Evolutionary conservation across 1,140 invertebrate genomes (phyloP).

Genomic region (Leptopilina clavipes): DNA sequence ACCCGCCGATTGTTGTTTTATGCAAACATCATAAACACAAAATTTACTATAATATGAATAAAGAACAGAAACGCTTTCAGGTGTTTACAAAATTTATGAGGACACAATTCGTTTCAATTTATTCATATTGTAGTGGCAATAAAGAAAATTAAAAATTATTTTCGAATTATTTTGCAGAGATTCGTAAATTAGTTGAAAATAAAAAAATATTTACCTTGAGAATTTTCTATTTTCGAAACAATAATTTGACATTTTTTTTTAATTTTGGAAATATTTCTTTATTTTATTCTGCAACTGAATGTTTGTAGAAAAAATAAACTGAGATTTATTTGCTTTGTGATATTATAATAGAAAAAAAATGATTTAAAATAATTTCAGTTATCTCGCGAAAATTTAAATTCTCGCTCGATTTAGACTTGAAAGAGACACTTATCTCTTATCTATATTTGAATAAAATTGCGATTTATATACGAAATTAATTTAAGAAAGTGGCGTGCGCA

Average conservation of each 20-base stretch:
- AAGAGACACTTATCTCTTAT: constrained; percentile 7
- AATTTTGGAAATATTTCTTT: too few relatives aligned
- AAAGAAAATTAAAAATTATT: not conserved
- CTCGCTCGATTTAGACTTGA: not conserved
- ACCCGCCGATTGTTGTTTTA: not conserved
- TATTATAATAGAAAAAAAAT: too few relatives aligned
- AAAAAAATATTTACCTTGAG: too few relatives aligned
- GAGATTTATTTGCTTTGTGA: too few relatives aligned
- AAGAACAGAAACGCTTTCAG: constrained; percentile 11
- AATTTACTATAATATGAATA: not conserved
- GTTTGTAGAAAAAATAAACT: too few relatives aligned
- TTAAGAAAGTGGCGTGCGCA: not conserved
- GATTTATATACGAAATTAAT: constrained; percentile 1
- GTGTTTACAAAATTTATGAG: not conserved
- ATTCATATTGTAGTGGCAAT: not conserved
- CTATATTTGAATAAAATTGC: not conserved
- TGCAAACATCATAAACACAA: not conserved
- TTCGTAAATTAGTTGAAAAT: too few relatives aligned
- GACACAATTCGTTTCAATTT: not conserved
- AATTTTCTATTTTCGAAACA: too few relatives aligned
- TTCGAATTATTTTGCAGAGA: not conserved
- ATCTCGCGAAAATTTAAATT: too few relatives aligned
- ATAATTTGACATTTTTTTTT: too few relatives aligned
- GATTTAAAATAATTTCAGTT: too few relatives aligned
- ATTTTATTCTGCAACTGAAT: too few relatives aligned